Base-by-base conservation (phyloP, 1,140 invertebrate genomes). In the Caerostris darwini region DNA sequence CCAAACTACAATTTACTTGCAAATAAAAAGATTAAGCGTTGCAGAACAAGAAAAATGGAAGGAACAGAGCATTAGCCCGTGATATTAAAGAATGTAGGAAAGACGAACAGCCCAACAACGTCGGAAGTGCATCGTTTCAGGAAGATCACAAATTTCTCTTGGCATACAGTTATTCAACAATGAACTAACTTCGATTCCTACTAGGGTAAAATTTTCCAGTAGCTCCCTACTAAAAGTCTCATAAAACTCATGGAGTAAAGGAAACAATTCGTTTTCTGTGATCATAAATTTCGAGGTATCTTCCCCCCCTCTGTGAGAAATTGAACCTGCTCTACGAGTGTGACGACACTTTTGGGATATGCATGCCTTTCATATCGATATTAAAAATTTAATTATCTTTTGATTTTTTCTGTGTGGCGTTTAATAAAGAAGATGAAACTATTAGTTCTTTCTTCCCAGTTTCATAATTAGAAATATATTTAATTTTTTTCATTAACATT, bases 81-180 rank as follows among this genome's bases (percentile, higher is more conserved):
- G 61, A 54, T 88, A 64, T 88, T 88, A 88, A 67, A 88, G 61
- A 58, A 54, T 56, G 8, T 5, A 12, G 61, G 7, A 67, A 67
- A 61, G 34, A 67, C 50, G 86, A 10, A 88, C 19, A 64, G 14
- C 82, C 54, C 59, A 67, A 19, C 59, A 19, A 64, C 34, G 34
- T 50, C 34, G 71, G 86, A 64, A 88, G 86, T 34, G 50, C 8
- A 88, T 8, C 59, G 34, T 64, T 88, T 88, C 17, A 54, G 61
- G 61, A 88, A 53, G 86, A 61, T 54, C 86, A 67, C 86, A 88
- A 87, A 88, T 88, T 88, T 88, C 8, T 58, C 58, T 88, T 88
- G 61, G 59, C 50, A 54, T 61, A 57, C n/a, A 17, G 54, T 57
- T 85, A 85, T 85, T 85, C 82, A 85, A 57, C 82, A 85, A 34